These are phyloP conservation scores for Aethina tumida DNA, from an alignment of 1,140 invertebrate species.

Conservation along the genomic window DNA sequence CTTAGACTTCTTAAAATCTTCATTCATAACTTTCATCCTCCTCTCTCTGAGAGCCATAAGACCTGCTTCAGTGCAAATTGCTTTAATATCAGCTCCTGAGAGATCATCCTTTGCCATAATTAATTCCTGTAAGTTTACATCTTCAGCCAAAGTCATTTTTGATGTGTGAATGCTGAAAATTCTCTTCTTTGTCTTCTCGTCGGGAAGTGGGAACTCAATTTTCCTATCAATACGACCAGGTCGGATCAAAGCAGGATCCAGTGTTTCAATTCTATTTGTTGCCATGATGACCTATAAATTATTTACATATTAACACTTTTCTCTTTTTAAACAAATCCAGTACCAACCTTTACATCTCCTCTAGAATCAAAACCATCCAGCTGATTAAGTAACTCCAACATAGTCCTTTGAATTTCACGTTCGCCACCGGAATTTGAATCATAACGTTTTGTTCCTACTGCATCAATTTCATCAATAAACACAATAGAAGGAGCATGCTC, in stretches of 20 bases:
- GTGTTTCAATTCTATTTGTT: slow-evolving; percentile 97
- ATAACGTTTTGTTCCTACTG: slow-evolving; percentile 98
- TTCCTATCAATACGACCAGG: slow-evolving; percentile 98
- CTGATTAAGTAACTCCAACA: slow-evolving; percentile 98
- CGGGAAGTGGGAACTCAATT: slow-evolving; percentile 98
- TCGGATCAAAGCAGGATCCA: slow-evolving; percentile 97
- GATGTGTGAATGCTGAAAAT: slow-evolving; percentile 99
- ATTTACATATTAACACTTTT: not conserved
- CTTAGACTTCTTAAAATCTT: slow-evolving; percentile 99
- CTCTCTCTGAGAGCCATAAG: slow-evolving; percentile 94
- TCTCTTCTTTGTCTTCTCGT: slow-evolving; percentile 96
- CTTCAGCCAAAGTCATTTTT: slow-evolving; percentile 93
- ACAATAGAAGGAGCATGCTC: slow-evolving; percentile 99
- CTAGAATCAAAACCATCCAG: slow-evolving; percentile 97
- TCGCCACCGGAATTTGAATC: slow-evolving; percentile 99
- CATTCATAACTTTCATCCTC: slow-evolving; percentile 99
- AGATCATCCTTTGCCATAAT: slow-evolving; percentile 99
- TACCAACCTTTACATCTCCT: slow-evolving; percentile 81
- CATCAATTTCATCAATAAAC: slow-evolving; percentile 99
- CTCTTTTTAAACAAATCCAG: slow-evolving; percentile 1
- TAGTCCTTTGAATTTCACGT: slow-evolving; percentile 98
- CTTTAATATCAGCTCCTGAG: slow-evolving; percentile 89
- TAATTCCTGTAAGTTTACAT: slow-evolving; percentile 96
- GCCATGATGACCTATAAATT: slow-evolving; percentile 96
- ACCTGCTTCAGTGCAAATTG: slow-evolving; percentile 98